Evolutionary conservation across 2,888 invertebrate species (phyloP), one percentile per base, ranked within the genome.

Genomic region (Dynastes maya): DNA sequence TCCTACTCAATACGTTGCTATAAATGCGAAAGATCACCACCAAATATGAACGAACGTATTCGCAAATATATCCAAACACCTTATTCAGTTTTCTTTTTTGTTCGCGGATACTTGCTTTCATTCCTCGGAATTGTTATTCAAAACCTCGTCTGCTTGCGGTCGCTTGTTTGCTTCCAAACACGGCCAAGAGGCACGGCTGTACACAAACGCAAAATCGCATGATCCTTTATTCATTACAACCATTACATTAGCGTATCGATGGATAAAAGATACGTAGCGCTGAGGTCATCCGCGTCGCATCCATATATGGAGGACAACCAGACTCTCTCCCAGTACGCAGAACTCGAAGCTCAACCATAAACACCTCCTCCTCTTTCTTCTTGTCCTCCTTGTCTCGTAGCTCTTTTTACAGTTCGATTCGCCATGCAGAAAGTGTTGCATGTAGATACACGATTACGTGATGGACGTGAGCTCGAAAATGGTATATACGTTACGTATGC

Each of bases 221-320:
- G 27, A 45, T 68, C 27, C 49, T 40, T 45, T 40, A 51, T 68
- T 68, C 55, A 53, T 53, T 53, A 53, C 32, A 37, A 5, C 32
- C 32, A 37, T 37, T 37, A 37, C 32, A 5, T n/a, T 53, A 53
- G 2, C 37, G 53, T 32, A 49, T 67, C 32, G 67, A 37, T 67
- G 40, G 40, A 40, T 49, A 49, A 37, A 37, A 37, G 32, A 37
- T 37, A 37, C 45, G 13, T 11, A 51, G 16, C 55, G 74, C 29
- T 74, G 74, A 74, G 74, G 74, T 74, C 74, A 74, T 74, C 74
- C 51, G 55, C 58, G 74, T n/a, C 55, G 58, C 55, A 58, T 32
- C 74, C 74, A 74, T 74, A 74, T 58, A 74, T 74, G 74, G 74
- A 74, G 8, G 58, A 58, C 22, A 58, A 58, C 55, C 22, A 22